Conservation (phyloP, 2,888 invertebrate species). For the Tricholauxania praeusta region DNA sequence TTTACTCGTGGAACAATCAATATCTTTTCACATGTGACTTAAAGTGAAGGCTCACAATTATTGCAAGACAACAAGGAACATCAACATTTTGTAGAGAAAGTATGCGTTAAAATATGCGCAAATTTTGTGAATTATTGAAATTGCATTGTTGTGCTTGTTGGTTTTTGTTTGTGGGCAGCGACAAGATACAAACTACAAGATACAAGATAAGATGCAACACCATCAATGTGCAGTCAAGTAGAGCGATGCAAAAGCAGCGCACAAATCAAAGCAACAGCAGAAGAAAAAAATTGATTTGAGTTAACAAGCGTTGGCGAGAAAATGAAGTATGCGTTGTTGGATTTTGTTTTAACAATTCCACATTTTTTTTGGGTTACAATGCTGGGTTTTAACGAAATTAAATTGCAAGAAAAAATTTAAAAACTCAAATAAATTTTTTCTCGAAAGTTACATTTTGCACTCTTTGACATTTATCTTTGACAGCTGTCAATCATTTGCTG, state of each 20-base stretch:
- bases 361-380: no score
- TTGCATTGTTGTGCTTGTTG: constrained; percentile 22
- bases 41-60: not conserved
- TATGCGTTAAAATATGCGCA: constrained; percentile 29
- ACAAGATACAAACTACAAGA: no score
- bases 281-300: constrained; percentile 9
- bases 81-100: constrained; percentile 10
- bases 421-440: no score
- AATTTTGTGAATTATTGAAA: constrained; percentile 39
- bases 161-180: no score
- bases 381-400: no score
- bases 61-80: not conserved
- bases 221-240: no score
- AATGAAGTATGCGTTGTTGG: constrained; percentile 50
- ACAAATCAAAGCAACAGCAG: no score
- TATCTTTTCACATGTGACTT: no score
- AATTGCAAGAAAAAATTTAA: no score
- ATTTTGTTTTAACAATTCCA: not conserved
- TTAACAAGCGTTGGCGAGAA: constrained; percentile 51
- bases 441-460: not conserved
- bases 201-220: no score
- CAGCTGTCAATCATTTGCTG: constrained; percentile 56
- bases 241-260: no score
- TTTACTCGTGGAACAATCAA: no score
- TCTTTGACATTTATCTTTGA: constrained; percentile 51